Evolutionary conservation across 2,797 vertebrate species (phyloP), one percentile per base, ranked within the genome.

Genomic region (Aplochiton taeniatus): DNA sequence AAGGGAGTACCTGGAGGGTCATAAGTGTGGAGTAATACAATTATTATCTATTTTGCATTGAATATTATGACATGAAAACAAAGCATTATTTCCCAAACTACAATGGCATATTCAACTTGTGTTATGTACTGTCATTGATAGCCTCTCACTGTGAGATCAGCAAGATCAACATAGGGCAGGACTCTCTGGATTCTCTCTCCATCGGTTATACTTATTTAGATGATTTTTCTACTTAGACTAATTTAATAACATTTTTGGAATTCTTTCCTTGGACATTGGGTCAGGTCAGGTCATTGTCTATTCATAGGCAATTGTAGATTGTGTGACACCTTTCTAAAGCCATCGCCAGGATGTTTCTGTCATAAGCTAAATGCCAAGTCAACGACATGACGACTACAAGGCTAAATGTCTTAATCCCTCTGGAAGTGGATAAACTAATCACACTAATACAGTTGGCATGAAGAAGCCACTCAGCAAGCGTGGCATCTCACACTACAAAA

Each of bases 1-100:
- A 99, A 99, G 1, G 98, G 98, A 58, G 96, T 98, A 92, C 97
- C 97, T 99, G 31, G 6, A 31, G 31, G 31, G 31, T 31, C 31
- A 31, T 31, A 31, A 2, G 31, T 31, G 31, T 31, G 31, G 6
- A 31, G 31, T 2, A 31, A 31, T 31, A 31, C 31, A 31, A 31
- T 31, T 31, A 31, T 6, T 3, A 31, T 31, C 31, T 31, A n/a
- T n/a, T 6, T 31, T 31, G 31, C 31, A 2, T 31, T 31, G 31
- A 31, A 31, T 6, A 31, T 31, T 31, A 31, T 31, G 6, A 31
- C 31, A 31, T 31, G 31, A 31, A 31, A 31, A 31, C 31, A 31
- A 31, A 6, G 31, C 31, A 31, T 3, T 31, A 31, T 31, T 31
- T 31, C 31, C 31, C 2, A 31, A 31, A 31, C 31, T 31, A 31